Conservation (phyloP, 37 sponge, comb jelly and placozoan genomes). For the Ephydatia muelleri region DNA sequence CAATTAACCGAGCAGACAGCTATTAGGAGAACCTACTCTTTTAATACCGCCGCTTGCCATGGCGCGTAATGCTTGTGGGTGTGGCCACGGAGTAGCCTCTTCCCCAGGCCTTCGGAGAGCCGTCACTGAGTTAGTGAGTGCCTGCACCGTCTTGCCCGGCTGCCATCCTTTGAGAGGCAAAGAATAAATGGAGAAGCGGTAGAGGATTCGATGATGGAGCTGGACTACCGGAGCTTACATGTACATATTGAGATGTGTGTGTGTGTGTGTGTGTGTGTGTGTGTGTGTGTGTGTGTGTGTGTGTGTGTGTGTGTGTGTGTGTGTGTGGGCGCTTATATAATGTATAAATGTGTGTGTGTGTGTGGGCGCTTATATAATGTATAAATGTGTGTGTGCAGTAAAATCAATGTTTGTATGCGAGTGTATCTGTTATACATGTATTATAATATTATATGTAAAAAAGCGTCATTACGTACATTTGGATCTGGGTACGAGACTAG, state of each 20-base stretch:
- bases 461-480: too few species aligned
- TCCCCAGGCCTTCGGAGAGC: background rate
- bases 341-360: background rate
- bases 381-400: too few species aligned
- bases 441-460: too few species aligned
- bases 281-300: background rate
- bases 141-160: background rate
- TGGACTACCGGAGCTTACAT: too few species aligned
- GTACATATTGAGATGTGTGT: background rate
- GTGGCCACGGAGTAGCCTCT: background rate
- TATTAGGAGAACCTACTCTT: conserved; percentile 31
- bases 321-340: background rate
- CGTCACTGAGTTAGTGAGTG: background rate
- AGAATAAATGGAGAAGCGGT: too few species aligned
- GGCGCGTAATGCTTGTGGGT: too few species aligned
- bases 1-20: background rate
- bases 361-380: background rate
- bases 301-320: too few species aligned
- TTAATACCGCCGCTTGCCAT: conserved; percentile 67
- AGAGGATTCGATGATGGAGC: too few species aligned
- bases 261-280: background rate
- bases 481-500: too few species aligned
- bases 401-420: too few species aligned
- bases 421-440: too few species aligned
- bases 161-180: background rate